These are phyloP conservation scores for Lepidurus packardi DNA, from an alignment of 1,140 invertebrate genomes.

Conservation along the genomic window DNA sequence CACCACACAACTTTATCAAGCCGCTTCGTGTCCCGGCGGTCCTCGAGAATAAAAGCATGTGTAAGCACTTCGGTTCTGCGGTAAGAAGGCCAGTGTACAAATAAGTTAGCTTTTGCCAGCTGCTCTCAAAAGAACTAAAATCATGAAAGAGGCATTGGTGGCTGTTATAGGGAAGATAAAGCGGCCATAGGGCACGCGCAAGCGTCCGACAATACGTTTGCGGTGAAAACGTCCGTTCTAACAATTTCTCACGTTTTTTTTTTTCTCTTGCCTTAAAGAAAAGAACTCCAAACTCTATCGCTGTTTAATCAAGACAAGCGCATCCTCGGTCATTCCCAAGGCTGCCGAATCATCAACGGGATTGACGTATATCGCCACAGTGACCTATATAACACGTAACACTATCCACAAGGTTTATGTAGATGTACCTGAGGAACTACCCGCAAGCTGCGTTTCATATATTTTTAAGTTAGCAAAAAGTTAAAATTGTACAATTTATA, in stretches of 20 bases:
- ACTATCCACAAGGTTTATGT: no score
- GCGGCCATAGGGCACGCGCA: background rate
- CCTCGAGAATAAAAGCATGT: background rate
- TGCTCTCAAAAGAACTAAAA: constrained; percentile 14
- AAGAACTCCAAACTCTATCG: no score
- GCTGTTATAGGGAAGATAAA: constrained; percentile 12
- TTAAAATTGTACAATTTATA: no score
- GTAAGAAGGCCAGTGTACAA: background rate
- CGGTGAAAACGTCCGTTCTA: background rate
- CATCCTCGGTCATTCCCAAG: no score
- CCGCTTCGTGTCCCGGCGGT: background rate
- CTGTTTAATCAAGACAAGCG: no score
- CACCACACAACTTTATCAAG: background rate
- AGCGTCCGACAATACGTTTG: background rate
- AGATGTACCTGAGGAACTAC: no score
- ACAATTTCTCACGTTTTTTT: no score
- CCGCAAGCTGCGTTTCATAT: no score
- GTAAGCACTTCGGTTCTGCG: background rate
- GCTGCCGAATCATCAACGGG: no score
- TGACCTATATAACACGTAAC: no score
- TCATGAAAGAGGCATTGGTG: background rate
- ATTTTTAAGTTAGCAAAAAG: no score
- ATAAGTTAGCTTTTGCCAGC: background rate
- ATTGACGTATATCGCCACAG: no score
- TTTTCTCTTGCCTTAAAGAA: background rate